Evolutionary conservation across 2,888 invertebrate genomes (phyloP).

Genomic region (Phengaris alcon): DNA sequence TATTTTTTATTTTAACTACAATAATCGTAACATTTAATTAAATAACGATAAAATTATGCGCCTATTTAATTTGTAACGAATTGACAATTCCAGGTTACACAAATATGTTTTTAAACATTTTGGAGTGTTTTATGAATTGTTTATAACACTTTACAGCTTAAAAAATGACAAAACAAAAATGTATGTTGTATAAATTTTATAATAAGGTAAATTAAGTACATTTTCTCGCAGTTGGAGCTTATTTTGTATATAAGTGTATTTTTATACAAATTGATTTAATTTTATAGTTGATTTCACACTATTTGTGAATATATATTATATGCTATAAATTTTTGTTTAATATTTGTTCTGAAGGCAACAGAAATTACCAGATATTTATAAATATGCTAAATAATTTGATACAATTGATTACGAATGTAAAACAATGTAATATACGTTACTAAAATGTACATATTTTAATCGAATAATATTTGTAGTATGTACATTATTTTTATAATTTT

Average conservation of each 20-base stretch:
- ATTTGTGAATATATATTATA: background rate
- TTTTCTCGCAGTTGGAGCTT: background rate
- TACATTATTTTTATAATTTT: background rate
- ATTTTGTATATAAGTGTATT: background rate
- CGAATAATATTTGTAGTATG: slow-evolving; percentile 6
- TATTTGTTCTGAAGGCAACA: slow-evolving; percentile 13
- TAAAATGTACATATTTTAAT: slow-evolving; percentile 23
- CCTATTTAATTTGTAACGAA: background rate
- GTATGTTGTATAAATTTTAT: background rate
- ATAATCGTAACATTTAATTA: background rate
- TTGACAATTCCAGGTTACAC: background rate
- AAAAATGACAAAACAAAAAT: background rate
- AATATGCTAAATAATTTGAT: slow-evolving; percentile 25
- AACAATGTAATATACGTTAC: slow-evolving; percentile 12
- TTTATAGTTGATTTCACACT: slow-evolving; percentile 8
- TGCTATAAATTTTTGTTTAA: slow-evolving; percentile 7
- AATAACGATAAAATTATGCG: background rate
- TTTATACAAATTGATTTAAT: background rate
- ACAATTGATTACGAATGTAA: slow-evolving; percentile 24
- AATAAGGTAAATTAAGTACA: background rate
- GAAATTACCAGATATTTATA: slow-evolving; percentile 16
- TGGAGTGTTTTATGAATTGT: background rate
- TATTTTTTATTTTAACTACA: no score
- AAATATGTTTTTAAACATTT: background rate
- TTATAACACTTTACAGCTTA: background rate